A percentile compares a stretch with the other conserved stretches of the same genome.
phyloP scores from a whole-genome alignment of 2,888 invertebrate genomes.

The Eilema griseolum region DNA sequence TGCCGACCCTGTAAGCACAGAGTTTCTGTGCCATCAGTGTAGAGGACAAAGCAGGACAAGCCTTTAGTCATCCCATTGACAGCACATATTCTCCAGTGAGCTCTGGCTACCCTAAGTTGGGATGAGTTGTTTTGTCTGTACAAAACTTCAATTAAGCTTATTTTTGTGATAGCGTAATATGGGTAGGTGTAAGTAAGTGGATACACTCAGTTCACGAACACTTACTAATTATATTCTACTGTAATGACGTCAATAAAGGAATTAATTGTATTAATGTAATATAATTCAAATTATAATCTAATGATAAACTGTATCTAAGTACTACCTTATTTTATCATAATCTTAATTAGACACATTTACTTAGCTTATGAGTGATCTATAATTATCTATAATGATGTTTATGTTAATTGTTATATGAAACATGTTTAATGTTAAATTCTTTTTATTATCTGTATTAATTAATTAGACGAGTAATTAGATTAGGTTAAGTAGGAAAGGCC shows the following conservation, averaged over 20 bases:
- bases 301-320: neutral
- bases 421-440: neutral
- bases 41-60: no score
- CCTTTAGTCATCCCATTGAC: no score
- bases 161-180: no score
- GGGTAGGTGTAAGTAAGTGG: no score
- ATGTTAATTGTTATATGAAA: neutral
- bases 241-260: neutral
- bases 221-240: no score
- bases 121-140: no score
- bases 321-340: neutral
- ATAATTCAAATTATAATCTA: neutral
- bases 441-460: constrained; percentile 2
- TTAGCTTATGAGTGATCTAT: constrained; percentile 4
- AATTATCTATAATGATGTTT: constrained; percentile 3
- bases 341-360: constrained; percentile 4
- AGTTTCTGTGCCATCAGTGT: no score
- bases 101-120: no score
- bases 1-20: no score
- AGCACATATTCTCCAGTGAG: no score
- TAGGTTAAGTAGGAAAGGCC: constrained; percentile 1
- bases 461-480: neutral
- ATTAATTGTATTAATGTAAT: neutral
- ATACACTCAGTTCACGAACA: no score
- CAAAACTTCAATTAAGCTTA: no score